phyloP scores from a whole-genome alignment of 2,888 invertebrate species.

The Nebria salina region DNA sequence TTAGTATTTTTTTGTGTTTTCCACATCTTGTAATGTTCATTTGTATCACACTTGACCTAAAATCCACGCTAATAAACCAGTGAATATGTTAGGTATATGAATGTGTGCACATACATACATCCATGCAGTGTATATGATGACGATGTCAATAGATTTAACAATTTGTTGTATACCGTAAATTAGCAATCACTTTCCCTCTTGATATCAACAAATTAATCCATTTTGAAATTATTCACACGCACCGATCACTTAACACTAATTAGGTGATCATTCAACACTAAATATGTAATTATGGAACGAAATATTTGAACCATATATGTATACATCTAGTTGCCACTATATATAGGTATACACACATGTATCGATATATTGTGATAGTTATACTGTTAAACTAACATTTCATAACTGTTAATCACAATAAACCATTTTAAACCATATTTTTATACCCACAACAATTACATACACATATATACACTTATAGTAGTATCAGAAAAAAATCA shows the following conservation, averaged over 20 bases:
- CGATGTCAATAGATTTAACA: slow-evolving; percentile 43
- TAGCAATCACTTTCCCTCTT: slow-evolving; percentile 47
- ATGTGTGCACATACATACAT: not conserved
- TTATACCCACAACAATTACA: not conserved
- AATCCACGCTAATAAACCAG: too few relatives aligned
- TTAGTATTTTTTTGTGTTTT: too few relatives aligned
- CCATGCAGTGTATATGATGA: not conserved
- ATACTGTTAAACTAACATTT: slow-evolving; percentile 43
- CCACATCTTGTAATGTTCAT: too few relatives aligned
- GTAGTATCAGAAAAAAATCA: too few relatives aligned
- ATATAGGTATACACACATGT: not conserved
- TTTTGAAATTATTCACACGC: slow-evolving; percentile 47
- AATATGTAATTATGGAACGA: slow-evolving; percentile 47
- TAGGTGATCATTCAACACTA: slow-evolving; percentile 47
- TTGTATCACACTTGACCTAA: too few relatives aligned
- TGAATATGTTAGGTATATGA: not conserved
- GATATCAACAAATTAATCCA: slow-evolving; percentile 47
- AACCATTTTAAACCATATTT: not conserved
- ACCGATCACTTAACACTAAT: slow-evolving; percentile 45
- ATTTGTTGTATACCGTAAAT: slow-evolving; percentile 45
- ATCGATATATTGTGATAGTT: slow-evolving; percentile 46
- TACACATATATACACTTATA: not conserved
- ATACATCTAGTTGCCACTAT: not conserved
- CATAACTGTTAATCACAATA: slow-evolving; percentile 7
- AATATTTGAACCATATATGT: slow-evolving; percentile 5